These are phyloP conservation scores for Neomorphus geoffroyi DNA, from an alignment of 2,797 vertebrate species.

Conservation along the genomic window DNA sequence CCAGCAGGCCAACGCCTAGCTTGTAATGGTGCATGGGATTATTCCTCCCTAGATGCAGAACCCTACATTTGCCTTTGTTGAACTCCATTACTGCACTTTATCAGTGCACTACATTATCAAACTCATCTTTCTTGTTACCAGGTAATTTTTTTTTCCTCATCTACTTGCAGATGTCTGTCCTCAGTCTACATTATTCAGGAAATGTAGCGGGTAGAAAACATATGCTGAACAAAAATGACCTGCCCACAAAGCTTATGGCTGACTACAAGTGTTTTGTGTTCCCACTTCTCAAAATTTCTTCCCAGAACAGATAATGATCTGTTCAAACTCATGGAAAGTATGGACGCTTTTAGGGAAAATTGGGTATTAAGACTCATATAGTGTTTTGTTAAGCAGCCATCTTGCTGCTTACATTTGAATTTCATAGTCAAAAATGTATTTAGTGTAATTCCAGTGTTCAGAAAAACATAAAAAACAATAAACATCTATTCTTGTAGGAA, in stretches of 20 bases:
- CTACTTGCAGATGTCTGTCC: neutral
- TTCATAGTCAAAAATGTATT: neutral
- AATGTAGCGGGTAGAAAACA: neutral
- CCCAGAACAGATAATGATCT: neutral
- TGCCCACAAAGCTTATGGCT: neutral
- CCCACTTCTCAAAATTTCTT: neutral
- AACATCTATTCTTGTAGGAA: neutral
- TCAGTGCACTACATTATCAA: neutral
- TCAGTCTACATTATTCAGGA: neutral
- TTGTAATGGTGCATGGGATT: no score
- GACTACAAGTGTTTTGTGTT: neutral
- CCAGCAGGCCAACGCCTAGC: neutral
- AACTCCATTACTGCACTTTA: no score
- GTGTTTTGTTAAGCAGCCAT: neutral
- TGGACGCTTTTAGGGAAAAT: neutral
- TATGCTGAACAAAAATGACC: neutral
- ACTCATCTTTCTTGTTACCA: neutral
- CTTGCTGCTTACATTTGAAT: neutral
- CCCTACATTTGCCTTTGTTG: no score
- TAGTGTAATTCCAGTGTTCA: neutral
- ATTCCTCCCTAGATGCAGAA: no score
- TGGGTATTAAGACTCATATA: neutral
- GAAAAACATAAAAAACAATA: neutral
- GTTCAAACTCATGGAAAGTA: neutral
- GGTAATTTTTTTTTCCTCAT: neutral